Evolutionary conservation across 2,113 vertebrate species (phyloP).

Genomic region (Erinaceus europaeus): DNA sequence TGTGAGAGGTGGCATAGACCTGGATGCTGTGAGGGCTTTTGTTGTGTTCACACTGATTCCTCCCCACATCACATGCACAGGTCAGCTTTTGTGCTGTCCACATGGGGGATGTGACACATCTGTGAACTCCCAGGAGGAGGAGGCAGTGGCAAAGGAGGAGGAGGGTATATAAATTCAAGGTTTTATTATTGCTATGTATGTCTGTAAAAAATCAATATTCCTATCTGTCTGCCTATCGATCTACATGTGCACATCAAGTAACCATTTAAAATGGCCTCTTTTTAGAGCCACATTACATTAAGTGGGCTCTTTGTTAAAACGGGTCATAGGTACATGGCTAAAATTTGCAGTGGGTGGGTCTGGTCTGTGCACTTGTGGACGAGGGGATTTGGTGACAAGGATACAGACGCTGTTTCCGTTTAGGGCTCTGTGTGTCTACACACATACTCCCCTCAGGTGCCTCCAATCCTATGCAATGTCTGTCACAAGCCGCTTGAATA

Average conservation of each 20-base stretch:
- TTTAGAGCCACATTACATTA: slow-evolving; percentile 34
- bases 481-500: background rate
- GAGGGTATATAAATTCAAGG: slow-evolving; percentile 49
- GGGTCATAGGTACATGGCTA: background rate
- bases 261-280: slow-evolving; percentile 50
- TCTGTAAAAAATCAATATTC: slow-evolving; percentile 71
- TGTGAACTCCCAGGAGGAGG: slow-evolving; percentile 13
- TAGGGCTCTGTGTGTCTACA: background rate
- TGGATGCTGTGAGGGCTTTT: background rate
- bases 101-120: background rate
- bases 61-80: background rate
- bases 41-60: background rate
- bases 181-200: slow-evolving; percentile 62
- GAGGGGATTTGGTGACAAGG: background rate
- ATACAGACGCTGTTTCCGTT: background rate
- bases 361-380: background rate
- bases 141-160: slow-evolving; percentile 8
- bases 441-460: background rate
- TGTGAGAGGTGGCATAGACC: background rate
- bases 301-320: slow-evolving; percentile 8
- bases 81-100: slow-evolving; percentile 1
- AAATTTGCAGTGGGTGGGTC: background rate
- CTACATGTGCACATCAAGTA: slow-evolving; percentile 25
- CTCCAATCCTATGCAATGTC: background rate
- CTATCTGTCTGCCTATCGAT: slow-evolving; percentile 61